Evolutionary conservation across 2,888 invertebrate genomes (phyloP), one percentile per base, ranked within the genome.

Genomic region (Euplexia lucipara): DNA sequence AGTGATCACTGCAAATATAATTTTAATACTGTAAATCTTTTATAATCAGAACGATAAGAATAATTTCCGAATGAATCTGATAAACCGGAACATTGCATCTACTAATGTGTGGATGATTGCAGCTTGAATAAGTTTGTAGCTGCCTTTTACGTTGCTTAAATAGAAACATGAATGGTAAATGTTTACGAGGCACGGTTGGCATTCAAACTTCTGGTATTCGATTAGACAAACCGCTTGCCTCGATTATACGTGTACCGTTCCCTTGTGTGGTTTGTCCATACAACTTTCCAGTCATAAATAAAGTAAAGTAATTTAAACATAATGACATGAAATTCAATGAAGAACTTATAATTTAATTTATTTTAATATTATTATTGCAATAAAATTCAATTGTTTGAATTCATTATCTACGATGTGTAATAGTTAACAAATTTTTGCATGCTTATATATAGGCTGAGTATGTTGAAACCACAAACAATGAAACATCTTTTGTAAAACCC

Each of bases 121-220:
- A 34, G 16, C 58, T 60, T 42, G 18, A 48, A 53, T 64, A 59
- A 65, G 64, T 42, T 64, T 59, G 61, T 62, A 30, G 20, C 22
- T 58, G 35, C 62, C 65, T 61, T 58, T 22, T 22, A 16, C 32
- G 41, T 78, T 79, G 54, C 70, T 22, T 70, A 73, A n/a, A 70
- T 75, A 56, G 45, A 75, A 67, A 60, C 65, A 68, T 70, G 12
- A 76, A 74, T 59, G 42, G 47, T 73, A 51, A 75, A 64, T 54
- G 56, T 67, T 78, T 64, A 69, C 37, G 52, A 75, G 63, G 3
- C 59, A 53, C 62, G 64, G 48, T 37, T 75, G 70, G 58, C 62
- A 78, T 78, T 78, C 51, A 60, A 59, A 52, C 34, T 47, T 54
- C 48, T 56, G 49, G 51, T 63, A 49, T 58, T 52, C 32, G 53